Evolutionary conservation across 1,140 invertebrate genomes (phyloP).

Genomic region (Zaprionus ornatus): DNA sequence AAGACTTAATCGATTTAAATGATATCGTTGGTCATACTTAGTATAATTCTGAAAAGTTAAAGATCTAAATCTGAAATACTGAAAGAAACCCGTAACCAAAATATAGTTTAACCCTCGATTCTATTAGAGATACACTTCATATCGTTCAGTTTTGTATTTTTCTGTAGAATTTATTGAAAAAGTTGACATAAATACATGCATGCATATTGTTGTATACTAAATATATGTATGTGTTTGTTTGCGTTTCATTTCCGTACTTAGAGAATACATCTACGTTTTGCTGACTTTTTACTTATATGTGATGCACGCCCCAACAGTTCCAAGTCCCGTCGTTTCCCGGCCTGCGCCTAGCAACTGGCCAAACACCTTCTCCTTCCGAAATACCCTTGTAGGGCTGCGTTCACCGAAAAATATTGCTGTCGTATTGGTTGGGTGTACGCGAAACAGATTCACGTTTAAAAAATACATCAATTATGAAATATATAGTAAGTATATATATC

Average conservation of each 20-base stretch:
- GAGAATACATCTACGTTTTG: slow-evolving; percentile 55
- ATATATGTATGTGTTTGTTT: slow-evolving; percentile 74
- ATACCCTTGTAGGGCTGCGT: slow-evolving; percentile 4
- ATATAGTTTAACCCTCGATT: background rate
- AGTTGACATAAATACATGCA: slow-evolving; percentile 84
- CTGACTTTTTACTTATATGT: slow-evolving; percentile 21
- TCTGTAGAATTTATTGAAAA: slow-evolving; percentile 83
- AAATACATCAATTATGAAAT: slow-evolving; percentile 75
- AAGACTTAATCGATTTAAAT: background rate
- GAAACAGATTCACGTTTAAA: slow-evolving; percentile 47
- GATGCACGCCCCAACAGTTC: slow-evolving; percentile 26
- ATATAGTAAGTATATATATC: slow-evolving; percentile 57
- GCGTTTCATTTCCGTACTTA: slow-evolving; percentile 66
- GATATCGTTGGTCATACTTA: too few species aligned
- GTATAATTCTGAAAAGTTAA: background rate
- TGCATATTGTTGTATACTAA: slow-evolving; percentile 83
- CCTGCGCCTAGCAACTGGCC: slow-evolving; percentile 1
- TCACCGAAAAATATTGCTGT: slow-evolving; percentile 50
- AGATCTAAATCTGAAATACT: background rate
- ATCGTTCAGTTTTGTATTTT: slow-evolving; percentile 33
- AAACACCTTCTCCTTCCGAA: background rate
- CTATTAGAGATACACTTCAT: background rate
- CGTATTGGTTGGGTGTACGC: slow-evolving; percentile 48
- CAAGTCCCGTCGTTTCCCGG: background rate
- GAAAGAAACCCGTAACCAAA: background rate